A percentile compares a stretch with the other conserved stretches of the same genome.
Evolutionary conservation across 2,113 vertebrate species (phyloP).

Genomic region (Arenaria interpres): DNA sequence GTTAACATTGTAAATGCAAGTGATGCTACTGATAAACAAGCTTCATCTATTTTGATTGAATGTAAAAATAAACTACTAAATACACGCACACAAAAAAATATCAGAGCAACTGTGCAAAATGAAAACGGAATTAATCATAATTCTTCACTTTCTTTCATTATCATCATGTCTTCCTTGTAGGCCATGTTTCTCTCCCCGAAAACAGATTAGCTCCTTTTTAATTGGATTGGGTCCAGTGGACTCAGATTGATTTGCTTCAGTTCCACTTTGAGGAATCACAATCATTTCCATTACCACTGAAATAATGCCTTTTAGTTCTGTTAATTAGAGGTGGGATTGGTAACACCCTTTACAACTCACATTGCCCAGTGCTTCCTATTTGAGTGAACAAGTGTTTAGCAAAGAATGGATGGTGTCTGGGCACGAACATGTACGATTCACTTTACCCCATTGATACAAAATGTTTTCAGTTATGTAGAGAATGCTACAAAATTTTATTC

Average conservation of each 20-base stretch:
- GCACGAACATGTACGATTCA: not conserved
- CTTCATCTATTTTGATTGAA: not conserved
- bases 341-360: not conserved
- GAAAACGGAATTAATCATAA: not conserved
- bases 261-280: slow-evolving; percentile 31
- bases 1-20: not conserved
- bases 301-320: slow-evolving; percentile 1
- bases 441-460: not conserved
- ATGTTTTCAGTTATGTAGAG: not conserved
- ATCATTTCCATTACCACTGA: not conserved
- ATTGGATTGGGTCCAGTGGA: slow-evolving; percentile 40
- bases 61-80: not conserved
- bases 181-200: not conserved
- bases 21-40: not conserved
- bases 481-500: not conserved
- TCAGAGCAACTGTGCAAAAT: not conserved
- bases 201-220: slow-evolving; percentile 49
- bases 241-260: slow-evolving; percentile 50
- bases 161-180: not conserved
- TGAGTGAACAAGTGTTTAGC: not conserved
- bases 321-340: slow-evolving; percentile 14
- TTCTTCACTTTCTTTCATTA: slow-evolving; percentile 8
- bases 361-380: not conserved
- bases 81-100: not conserved
- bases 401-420: not conserved